phyloP scores from a whole-genome alignment of 2,797 vertebrate genomes.

The Netta rufina region DNA sequence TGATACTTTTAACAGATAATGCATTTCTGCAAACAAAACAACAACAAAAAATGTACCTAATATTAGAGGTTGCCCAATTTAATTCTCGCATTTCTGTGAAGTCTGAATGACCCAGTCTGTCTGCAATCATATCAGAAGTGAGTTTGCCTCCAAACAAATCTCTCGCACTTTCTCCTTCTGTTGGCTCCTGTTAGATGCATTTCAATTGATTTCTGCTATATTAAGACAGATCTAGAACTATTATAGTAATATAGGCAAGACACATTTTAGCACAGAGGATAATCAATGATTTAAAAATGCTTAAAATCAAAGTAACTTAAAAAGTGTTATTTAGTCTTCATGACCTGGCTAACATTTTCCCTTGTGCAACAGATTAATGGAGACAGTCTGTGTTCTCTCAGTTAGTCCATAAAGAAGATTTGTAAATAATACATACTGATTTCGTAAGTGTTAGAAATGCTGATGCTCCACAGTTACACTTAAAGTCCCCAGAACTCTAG shows the following conservation, averaged over 20 bases:
- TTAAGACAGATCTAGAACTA: not conserved
- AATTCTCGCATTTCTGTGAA: slow-evolving; percentile 84
- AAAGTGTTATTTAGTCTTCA: not conserved
- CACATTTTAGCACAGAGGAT: not conserved
- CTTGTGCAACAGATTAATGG: not conserved
- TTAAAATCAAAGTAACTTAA: not conserved
- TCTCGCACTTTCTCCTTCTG: slow-evolving; percentile 86
- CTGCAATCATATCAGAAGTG: slow-evolving; percentile 87
- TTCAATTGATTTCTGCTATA: not conserved
- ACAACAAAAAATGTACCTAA: slow-evolving; percentile 79
- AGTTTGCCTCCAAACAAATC: slow-evolving; percentile 88
- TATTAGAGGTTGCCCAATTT: slow-evolving; percentile 81
- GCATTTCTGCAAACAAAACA: not conserved
- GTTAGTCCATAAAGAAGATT: not conserved
- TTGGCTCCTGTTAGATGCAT: slow-evolving; percentile 76
- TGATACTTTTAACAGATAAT: not conserved
- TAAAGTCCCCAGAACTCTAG: not conserved
- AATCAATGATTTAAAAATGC: not conserved
- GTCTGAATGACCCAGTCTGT: slow-evolving; percentile 87
- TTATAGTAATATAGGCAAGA: not conserved
- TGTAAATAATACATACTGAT: not conserved
- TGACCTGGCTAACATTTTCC: not conserved
- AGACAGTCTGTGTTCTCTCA: not conserved
- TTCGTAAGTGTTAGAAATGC: not conserved
- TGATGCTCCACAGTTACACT: not conserved